phyloP scores from a whole-genome alignment of 1,140 invertebrate species.

The Cydia strobilella region DNA sequence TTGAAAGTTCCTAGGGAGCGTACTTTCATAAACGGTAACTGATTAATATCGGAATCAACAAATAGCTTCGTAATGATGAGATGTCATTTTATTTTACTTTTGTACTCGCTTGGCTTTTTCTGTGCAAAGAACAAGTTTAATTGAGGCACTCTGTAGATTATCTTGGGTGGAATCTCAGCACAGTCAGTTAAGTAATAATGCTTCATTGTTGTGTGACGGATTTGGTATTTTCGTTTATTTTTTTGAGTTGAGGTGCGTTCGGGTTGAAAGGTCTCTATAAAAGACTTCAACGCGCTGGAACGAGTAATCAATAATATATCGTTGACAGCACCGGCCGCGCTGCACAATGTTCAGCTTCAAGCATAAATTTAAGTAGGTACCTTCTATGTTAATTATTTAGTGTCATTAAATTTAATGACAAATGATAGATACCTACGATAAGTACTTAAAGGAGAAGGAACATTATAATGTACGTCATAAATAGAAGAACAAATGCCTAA shows the following conservation, averaged over 20 bases:
- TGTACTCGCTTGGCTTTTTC: slow-evolving; percentile 13
- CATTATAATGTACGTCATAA: too few relatives aligned
- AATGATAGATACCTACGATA: not conserved
- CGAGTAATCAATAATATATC: slow-evolving; percentile 3
- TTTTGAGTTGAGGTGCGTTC: slow-evolving; percentile 36
- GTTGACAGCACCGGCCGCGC: slow-evolving; percentile 7
- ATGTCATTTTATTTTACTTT: slow-evolving; percentile 12
- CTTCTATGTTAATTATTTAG: not conserved
- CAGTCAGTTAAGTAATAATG: slow-evolving; percentile 47
- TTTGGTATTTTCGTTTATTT: slow-evolving; percentile 52
- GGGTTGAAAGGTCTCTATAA: slow-evolving; percentile 37
- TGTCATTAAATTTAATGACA: slow-evolving; percentile 13
- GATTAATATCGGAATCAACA: slow-evolving; percentile 18
- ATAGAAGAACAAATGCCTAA: too few relatives aligned
- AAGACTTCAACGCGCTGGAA: slow-evolving; percentile 49
- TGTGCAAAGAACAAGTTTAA: slow-evolving; percentile 36
- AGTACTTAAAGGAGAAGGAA: too few relatives aligned
- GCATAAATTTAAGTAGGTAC: not conserved
- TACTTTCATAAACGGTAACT: slow-evolving; percentile 28
- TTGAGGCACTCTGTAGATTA: slow-evolving; percentile 44
- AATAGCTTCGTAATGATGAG: slow-evolving; percentile 29
- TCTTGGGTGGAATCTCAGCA: slow-evolving; percentile 40
- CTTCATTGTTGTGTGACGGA: slow-evolving; percentile 54
- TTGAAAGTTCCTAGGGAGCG: not conserved
- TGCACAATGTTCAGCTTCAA: not conserved